Conservation (phyloP, 1,140 invertebrate genomes). For the Daktulosphaira vitifoliae region DNA sequence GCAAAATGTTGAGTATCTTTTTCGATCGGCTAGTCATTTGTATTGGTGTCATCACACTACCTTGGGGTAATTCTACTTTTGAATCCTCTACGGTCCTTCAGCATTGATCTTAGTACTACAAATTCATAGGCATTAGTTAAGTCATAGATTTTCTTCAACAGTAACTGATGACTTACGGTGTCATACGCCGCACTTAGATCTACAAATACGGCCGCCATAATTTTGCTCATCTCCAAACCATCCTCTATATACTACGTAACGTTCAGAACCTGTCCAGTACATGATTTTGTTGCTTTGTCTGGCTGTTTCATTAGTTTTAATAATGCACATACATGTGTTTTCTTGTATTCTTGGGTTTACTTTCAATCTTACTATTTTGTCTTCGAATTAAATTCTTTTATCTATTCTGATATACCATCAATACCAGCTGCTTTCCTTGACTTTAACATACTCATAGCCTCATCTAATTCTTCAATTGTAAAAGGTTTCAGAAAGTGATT, state of each 20-base stretch:
- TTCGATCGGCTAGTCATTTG: not conserved
- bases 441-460: slow-evolving; percentile 21
- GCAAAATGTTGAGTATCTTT: slow-evolving; percentile 29
- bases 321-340: slow-evolving; percentile 6
- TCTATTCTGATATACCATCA: slow-evolving; percentile 24
- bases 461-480: slow-evolving; percentile 17
- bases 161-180: slow-evolving; percentile 25
- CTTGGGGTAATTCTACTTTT: slow-evolving; percentile 20
- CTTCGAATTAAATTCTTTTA: not conserved
- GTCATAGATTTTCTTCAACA: slow-evolving; percentile 16
- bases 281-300: not conserved
- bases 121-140: not conserved
- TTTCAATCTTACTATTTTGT: slow-evolving; percentile 8
- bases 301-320: not conserved
- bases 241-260: slow-evolving; percentile 34
- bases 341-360: slow-evolving; percentile 23
- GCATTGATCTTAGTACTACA: slow-evolving; percentile 2
- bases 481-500: slow-evolving; percentile 3
- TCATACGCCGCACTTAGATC: slow-evolving; percentile 17
- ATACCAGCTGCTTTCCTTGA: slow-evolving; percentile 8
- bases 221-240: slow-evolving; percentile 23
- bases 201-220: not conserved
- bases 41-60: slow-evolving; percentile 9
- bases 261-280: slow-evolving; percentile 25
- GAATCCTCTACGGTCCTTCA: slow-evolving; percentile 31